Evolutionary conservation across 2,888 invertebrate genomes (phyloP), one percentile per base, ranked within the genome.

Genomic region (Ischnura elegans): DNA sequence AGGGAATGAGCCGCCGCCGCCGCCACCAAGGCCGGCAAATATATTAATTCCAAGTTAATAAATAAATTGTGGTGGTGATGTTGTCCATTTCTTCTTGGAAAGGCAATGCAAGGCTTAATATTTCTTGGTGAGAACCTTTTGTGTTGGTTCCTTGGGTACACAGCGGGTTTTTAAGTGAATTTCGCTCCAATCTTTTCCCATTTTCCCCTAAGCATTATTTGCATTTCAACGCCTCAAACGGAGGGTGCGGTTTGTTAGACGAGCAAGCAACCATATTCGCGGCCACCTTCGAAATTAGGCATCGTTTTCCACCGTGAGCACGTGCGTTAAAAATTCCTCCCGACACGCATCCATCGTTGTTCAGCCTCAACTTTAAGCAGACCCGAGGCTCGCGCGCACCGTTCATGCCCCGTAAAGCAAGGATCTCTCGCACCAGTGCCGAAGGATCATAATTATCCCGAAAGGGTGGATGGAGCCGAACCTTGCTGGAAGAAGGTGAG

Each of bases 381-480:
- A 2, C 36, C 51, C 51, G 51, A 13, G 36, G 76, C 76, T 51
- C 4, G n/a, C 76, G 36, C 76, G 36, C 76, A 4, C 66, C 4
- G 76, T 76, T 76, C 76, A 76, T 76, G 76, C 76, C 10, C 76
- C 76, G 76, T 76, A 76, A 76, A 76, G 76, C 29, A 36, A 36
- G 13, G 19, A 10, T 6, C 76, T 36, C n/a, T 76, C 16, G 76
- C 29, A 76, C 76, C 76, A 76, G 13, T n/a, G 2, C 36, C 36
- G 76, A 25, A 36, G 76, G 10, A 76, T 76, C 76, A 76, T 76
- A 76, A 76, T 76, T 76, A 76, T 76, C 76, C 76, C 36, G 76
- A 76, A 76, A 76, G 76, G 76, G 76, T 76, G 13, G 76, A 36
- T 51, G 76, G 76, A 76, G 76, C 76, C 76, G 36, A 76, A 76